These are phyloP conservation scores for Actenoides lindsayi DNA, from an alignment of 2,113 vertebrate species.

Conservation along the genomic window DNA sequence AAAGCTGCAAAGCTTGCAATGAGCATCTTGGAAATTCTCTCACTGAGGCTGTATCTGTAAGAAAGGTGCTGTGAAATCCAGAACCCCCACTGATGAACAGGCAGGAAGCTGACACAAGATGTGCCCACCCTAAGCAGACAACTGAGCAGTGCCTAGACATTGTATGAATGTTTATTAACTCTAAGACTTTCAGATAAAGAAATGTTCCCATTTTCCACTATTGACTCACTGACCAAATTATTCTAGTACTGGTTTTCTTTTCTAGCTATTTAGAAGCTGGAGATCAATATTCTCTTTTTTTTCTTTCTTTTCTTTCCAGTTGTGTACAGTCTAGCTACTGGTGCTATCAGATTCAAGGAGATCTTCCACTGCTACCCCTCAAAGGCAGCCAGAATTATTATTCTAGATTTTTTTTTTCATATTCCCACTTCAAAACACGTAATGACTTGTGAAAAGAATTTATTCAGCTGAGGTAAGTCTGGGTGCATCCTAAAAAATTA, in stretches of 20 bases:
- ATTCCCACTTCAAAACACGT: background rate
- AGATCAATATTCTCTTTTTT: background rate
- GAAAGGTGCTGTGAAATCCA: background rate
- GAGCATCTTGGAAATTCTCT: background rate
- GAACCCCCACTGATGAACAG: background rate
- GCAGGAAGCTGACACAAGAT: background rate
- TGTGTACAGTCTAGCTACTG: background rate
- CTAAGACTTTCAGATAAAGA: background rate
- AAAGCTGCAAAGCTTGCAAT: background rate
- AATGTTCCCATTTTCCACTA: background rate
- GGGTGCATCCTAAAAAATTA: background rate
- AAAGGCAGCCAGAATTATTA: background rate
- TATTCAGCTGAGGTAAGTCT: background rate
- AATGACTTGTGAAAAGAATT: slow-evolving; percentile 8
- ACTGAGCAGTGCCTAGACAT: background rate
- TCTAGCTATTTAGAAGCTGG: background rate
- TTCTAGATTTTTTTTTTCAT: background rate
- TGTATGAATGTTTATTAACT: background rate
- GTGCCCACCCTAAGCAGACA: background rate
- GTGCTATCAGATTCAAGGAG: background rate
- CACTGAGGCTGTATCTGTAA: background rate
- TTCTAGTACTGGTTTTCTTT: background rate
- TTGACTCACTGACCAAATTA: background rate
- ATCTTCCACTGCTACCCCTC: background rate
- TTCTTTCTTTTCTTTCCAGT: background rate